These are phyloP conservation scores for Adrianichthys oophorus DNA, from an alignment of 2,797 vertebrate genomes.

Conservation along the genomic window DNA sequence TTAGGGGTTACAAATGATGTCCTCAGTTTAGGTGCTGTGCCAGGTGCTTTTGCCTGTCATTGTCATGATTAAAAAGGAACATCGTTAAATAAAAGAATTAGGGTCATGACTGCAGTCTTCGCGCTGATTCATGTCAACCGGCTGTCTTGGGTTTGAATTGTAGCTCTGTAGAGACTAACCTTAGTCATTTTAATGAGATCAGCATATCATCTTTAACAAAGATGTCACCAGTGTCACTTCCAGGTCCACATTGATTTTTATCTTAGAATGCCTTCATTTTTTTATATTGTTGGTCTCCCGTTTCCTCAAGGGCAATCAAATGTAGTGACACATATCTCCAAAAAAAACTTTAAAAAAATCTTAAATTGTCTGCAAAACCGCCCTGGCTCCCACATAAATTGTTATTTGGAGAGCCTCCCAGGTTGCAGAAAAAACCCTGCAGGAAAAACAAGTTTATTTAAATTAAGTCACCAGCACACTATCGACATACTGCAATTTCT, in stretches of 20 bases:
- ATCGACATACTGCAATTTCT: background rate
- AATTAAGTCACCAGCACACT: background rate
- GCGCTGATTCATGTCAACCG: constrained; percentile 56
- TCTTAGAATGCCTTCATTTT: constrained; percentile 51
- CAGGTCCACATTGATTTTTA: constrained; percentile 61
- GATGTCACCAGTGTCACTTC: constrained; percentile 60
- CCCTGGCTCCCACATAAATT: background rate
- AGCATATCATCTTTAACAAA: constrained; percentile 59
- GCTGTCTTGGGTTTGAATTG: constrained; percentile 62
- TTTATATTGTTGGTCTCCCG: constrained; percentile 53
- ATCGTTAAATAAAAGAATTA: constrained; percentile 63
- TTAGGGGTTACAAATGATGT: constrained; percentile 42
- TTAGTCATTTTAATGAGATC: constrained; percentile 75
- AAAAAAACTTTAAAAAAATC: constrained; percentile 17
- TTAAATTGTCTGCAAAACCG: constrained; percentile 2
- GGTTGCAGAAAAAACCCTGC: background rate
- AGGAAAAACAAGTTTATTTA: background rate
- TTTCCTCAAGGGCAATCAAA: constrained; percentile 43
- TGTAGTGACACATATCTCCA: constrained; percentile 32
- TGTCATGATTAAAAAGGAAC: constrained; percentile 60
- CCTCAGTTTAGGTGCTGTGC: constrained; percentile 22
- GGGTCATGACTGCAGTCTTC: constrained; percentile 46
- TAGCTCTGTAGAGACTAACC: constrained; percentile 61
- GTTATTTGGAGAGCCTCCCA: constrained; percentile 4
- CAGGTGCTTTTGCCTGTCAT: constrained; percentile 40